Percentiles rank a stretch among this genome's conserved stretches.
Evolutionary conservation across 2,888 invertebrate species (phyloP).

Genomic region (Himalopsyche japonica): DNA sequence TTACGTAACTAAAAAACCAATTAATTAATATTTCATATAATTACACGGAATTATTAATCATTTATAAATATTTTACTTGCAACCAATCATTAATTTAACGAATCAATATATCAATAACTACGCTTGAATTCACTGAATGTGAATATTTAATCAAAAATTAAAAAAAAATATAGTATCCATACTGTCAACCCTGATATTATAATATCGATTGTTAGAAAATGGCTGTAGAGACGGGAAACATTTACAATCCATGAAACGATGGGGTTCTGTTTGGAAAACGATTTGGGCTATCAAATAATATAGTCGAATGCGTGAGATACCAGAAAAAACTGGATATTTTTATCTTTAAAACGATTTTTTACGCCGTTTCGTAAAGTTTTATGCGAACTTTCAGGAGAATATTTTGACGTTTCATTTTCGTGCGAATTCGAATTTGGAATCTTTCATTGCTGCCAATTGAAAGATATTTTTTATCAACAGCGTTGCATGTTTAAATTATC

Average conservation of each 20-base stretch:
- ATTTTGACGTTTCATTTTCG: not conserved
- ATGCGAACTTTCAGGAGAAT: not conserved
- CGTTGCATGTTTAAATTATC: not conserved
- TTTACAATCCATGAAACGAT: not conserved
- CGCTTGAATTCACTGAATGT: too few species aligned
- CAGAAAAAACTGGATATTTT: not conserved
- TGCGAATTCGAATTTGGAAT: not conserved
- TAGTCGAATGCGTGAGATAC: not conserved
- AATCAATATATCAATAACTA: too few species aligned
- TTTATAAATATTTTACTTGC: too few species aligned
- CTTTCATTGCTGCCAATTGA: not conserved
- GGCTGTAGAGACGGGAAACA: not conserved
- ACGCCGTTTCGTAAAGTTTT: not conserved
- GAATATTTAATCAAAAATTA: too few species aligned
- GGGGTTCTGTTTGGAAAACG: not conserved
- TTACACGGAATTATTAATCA: too few species aligned
- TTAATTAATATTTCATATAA: too few species aligned
- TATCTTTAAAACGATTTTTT: not conserved
- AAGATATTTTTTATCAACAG: not conserved
- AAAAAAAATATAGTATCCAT: not conserved
- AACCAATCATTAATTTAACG: too few species aligned
- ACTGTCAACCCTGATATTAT: not conserved
- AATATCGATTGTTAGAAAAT: not conserved
- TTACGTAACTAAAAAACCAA: too few species aligned
- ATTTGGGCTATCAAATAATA: not conserved